Percentiles rank a stretch among this genome's conserved stretches.
phyloP scores from a whole-genome alignment of 1,140 invertebrate species.

The Stenopsyche tienmushanensis region DNA sequence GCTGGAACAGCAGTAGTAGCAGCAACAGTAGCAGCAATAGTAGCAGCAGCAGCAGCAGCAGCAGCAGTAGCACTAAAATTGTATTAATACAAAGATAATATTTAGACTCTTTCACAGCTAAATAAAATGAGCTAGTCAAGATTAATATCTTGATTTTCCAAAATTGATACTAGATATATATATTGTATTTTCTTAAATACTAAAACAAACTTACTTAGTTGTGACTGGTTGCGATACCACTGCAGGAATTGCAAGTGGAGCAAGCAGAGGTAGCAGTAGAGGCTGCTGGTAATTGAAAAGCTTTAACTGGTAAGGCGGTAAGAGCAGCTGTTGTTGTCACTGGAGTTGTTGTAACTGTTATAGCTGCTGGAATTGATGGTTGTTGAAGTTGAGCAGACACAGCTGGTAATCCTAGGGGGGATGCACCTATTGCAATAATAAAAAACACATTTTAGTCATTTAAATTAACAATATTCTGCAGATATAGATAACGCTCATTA shows the following conservation, averaged over 20 bases:
- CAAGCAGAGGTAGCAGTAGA: conserved; percentile 48
- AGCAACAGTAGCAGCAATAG: conserved; percentile 25
- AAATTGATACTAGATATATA: conserved; percentile 26
- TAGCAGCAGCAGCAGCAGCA: neutral
- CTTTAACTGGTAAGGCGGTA: too few relatives aligned
- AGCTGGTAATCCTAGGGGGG: neutral
- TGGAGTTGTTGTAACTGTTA: conserved; percentile 37
- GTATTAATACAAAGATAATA: conserved; percentile 1
- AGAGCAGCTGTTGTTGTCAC: conserved; percentile 43
- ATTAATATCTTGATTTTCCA: too few relatives aligned
- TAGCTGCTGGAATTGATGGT: conserved; percentile 28
- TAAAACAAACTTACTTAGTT: conserved; percentile 51
- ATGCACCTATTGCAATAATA: neutral
- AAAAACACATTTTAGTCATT: neutral
- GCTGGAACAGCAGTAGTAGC: conserved; percentile 50
- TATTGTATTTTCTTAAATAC: conserved; percentile 18
- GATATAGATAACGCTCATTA: neutral
- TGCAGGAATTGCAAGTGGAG: too few relatives aligned
- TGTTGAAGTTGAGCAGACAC: conserved; percentile 30
- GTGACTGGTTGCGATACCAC: conserved; percentile 51
- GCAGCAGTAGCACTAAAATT: neutral
- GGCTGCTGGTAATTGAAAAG: conserved; percentile 44
- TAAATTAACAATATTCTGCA: conserved; percentile 21
- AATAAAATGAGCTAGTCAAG: conserved; percentile 24
- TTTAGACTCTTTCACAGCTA: neutral